These are phyloP conservation scores for Muscina levida DNA, from an alignment of 2,888 invertebrate species.

Conservation along the genomic window DNA sequence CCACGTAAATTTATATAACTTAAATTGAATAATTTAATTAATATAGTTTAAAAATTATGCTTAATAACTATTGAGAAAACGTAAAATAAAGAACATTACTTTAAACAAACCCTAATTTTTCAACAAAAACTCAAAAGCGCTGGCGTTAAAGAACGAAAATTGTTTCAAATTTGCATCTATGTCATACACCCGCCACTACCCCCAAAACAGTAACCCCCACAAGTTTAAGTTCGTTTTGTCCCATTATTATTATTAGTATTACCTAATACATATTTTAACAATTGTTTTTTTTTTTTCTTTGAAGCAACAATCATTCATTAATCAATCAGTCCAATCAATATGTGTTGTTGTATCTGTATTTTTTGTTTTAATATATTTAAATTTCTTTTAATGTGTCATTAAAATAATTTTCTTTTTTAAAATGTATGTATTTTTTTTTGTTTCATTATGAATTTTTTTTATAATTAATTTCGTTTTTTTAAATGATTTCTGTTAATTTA, in stretches of 20 bases:
- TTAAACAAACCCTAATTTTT: constrained; percentile 33
- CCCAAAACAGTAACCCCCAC: too few species aligned
- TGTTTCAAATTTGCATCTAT: constrained; percentile 37
- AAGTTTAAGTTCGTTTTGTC: constrained; percentile 14
- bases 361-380: constrained; percentile 45
- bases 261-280: constrained; percentile 7
- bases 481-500: constrained; percentile 55
- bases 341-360: constrained; percentile 37
- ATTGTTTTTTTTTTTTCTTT: constrained; percentile 33
- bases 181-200: too few species aligned
- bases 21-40: constrained; percentile 43
- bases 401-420: constrained; percentile 39
- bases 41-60: constrained; percentile 60
- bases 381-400: constrained; percentile 64
- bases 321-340: too few species aligned
- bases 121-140: constrained; percentile 49
- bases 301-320: too few species aligned
- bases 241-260: constrained; percentile 23
- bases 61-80: constrained; percentile 51
- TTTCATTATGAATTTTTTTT: constrained; percentile 29
- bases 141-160: constrained; percentile 53
- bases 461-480: constrained; percentile 36
- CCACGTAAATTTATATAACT: constrained; percentile 63
- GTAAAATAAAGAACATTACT: constrained; percentile 52
- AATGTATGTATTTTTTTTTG: constrained; percentile 18